These are phyloP conservation scores for Istiophorus platypterus DNA, from an alignment of 2,113 vertebrate genomes.

Conservation along the genomic window DNA sequence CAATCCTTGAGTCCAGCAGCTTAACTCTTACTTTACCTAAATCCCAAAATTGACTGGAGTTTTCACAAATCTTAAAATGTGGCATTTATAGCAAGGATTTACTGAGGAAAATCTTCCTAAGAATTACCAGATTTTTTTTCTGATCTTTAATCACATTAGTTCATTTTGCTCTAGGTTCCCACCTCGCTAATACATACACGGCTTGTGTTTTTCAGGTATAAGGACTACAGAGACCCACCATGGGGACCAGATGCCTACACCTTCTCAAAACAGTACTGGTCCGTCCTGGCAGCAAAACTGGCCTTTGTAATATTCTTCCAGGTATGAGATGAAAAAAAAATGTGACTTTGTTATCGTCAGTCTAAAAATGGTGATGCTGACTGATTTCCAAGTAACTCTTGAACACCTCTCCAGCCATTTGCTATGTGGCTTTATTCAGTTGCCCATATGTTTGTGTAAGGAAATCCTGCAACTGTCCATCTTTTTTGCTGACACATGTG, in stretches of 20 bases:
- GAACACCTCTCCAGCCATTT: conserved; percentile 77
- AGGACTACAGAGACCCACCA: conserved; percentile 97
- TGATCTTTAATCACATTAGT: not conserved
- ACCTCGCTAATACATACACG: not conserved
- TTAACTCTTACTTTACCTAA: conserved; percentile 44
- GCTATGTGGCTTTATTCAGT: conserved; percentile 77
- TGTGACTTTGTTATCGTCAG: not conserved
- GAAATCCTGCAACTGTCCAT: not conserved
- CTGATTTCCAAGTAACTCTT: conserved; percentile 88
- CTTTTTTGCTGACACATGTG: not conserved
- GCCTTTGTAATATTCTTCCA: conserved; percentile 98
- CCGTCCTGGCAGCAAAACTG: conserved; percentile 92
- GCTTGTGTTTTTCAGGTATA: conserved; percentile 87
- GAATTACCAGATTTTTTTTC: not conserved
- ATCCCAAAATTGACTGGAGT: conserved; percentile 2
- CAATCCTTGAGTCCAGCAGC: conserved; percentile 39
- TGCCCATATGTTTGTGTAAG: not conserved
- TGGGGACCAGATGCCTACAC: conserved; percentile 92
- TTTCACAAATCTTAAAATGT: conserved; percentile 32
- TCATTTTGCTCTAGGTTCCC: not conserved
- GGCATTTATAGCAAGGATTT: conserved; percentile 24
- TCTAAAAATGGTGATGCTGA: not conserved
- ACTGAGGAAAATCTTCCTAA: not conserved
- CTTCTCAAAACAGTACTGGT: conserved; percentile 97
- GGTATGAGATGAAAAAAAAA: conserved; percentile 82